A percentile compares a stretch with the other conserved stretches of the same genome.
Conservation (phyloP, 2,113 vertebrate species). For the Dinomys branickii region DNA sequence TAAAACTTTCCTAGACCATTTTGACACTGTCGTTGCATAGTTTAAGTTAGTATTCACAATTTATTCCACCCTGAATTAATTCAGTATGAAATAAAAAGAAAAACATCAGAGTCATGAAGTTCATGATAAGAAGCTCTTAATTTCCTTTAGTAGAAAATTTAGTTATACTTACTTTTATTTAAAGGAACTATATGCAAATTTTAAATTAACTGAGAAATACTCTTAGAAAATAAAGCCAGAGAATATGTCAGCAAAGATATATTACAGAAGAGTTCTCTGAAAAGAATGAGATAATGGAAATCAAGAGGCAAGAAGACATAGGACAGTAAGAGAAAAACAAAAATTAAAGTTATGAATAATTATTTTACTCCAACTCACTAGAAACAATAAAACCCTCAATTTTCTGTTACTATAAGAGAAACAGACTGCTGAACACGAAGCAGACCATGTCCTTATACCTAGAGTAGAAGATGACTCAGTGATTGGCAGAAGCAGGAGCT, state of each 20-base stretch:
- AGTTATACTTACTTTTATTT: neutral
- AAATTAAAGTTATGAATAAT: neutral
- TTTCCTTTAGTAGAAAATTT: neutral
- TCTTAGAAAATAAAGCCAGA: neutral
- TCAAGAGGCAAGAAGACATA: neutral
- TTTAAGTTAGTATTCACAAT: neutral
- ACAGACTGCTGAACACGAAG: neutral
- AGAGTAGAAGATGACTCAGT: neutral
- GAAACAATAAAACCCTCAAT: neutral
- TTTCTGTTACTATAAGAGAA: conserved; percentile 43
- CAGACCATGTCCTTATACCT: neutral
- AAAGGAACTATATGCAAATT: neutral
- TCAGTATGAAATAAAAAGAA: neutral
- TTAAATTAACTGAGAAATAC: neutral
- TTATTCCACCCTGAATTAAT: neutral
- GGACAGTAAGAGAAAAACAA: neutral
- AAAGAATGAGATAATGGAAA: neutral
- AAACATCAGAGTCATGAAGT: neutral
- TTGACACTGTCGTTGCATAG: neutral
- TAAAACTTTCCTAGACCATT: neutral
- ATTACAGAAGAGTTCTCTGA: neutral
- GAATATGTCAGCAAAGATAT: neutral
- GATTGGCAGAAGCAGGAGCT: neutral
- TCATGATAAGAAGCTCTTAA: neutral
- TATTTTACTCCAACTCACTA: neutral